Conservation (phyloP, 1,140 invertebrate genomes). For the Manduca sexta region DNA sequence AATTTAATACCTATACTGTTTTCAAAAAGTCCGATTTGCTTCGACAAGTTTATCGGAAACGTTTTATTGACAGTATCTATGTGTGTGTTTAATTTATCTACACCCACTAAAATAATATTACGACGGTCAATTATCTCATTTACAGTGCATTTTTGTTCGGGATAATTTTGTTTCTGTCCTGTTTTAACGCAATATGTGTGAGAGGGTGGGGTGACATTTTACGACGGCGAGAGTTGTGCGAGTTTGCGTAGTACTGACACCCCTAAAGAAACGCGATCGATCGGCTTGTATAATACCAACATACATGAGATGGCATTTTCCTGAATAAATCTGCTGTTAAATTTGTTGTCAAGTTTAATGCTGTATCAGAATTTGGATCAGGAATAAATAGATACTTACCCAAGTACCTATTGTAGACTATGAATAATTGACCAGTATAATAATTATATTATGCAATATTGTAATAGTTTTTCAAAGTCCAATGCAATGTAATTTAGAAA, state of each 20-base stretch:
- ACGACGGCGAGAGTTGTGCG: constrained; percentile 7
- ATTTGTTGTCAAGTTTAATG: no score
- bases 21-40: neutral
- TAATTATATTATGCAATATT: no score
- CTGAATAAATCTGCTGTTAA: neutral
- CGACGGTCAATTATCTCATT: neutral
- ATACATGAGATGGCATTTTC: constrained; percentile 19
- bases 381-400: no score
- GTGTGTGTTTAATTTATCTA: constrained; percentile 35
- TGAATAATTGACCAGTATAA: no score
- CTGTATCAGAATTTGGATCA: no score
- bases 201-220: neutral
- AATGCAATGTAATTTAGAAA: no score
- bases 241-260: constrained; percentile 14
- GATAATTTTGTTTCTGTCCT: neutral
- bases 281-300: constrained; percentile 11
- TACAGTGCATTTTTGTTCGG: neutral
- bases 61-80: neutral
- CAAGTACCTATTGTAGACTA: no score
- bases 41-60: neutral
- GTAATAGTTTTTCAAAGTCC: no score
- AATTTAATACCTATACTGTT: neutral
- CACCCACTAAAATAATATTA: constrained; percentile 20
- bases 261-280: constrained; percentile 28
- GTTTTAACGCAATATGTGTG: neutral